Base-by-base conservation (phyloP, 2,113 vertebrate genomes). In the Oxyura jamaicensis region DNA sequence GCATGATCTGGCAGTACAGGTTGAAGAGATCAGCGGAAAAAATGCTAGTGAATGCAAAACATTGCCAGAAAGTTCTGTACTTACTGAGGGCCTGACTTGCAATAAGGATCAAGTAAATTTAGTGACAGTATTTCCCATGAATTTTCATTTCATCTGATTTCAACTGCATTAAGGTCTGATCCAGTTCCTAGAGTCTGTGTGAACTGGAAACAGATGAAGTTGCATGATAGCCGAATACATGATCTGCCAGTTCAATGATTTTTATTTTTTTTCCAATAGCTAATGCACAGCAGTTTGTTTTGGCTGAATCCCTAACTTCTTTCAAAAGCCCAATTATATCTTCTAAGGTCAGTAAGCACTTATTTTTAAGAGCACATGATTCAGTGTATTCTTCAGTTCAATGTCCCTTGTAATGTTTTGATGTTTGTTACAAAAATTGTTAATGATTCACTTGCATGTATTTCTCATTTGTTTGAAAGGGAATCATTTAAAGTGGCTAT, bases 401-500 rank as follows among this genome's bases (percentile, higher is more conserved):
- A 6, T 42, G 52, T 13, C 88, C n/a, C 35, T 83, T 75, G 28
- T 88, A 78, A 78, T 50, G 56, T 67, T 88, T 90, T 79, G 66
- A 63, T 95, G 52, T 91, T 93, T 96, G 55, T 22, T 83, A 83
- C 80, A 90, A 85, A 94, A 94, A 92, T 75, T 56, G 26, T 65
- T 66, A 75, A 63, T 56, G 69, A 94, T 88, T 95, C 48, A 92
- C 72, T 88, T 84, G 76, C 42, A 72, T 69, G 44, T 13, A 91
- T 88, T 94, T 77, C 62, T 87, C 56, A 69, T 91, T 90, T 95
- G 76, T 93, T 97, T 96, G 92, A 76, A 95, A 83, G 65, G 62
- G 56, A 90, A 55, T 82, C 1, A 0, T 87, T 94, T 83, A 41
- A 42, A 88, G 26, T 60, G n/a, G 65, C 83, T 96, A 94, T 96